Conservation (phyloP, 2,113 vertebrate genomes). For the Oryzias melastigma region DNA sequence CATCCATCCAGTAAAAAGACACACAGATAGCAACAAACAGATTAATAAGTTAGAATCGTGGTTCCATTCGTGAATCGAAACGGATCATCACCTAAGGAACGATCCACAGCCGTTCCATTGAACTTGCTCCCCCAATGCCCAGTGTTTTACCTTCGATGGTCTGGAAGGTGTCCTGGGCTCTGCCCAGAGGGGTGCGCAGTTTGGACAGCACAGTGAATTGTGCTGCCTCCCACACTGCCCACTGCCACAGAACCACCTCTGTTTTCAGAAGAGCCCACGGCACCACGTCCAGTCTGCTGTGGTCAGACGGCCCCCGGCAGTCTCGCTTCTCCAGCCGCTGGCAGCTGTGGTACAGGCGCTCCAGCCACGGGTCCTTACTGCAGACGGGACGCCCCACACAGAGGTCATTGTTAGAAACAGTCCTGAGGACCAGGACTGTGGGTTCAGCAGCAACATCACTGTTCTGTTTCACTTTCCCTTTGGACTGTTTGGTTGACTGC, state of each 20-base stretch:
- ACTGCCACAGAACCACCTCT: constrained; percentile 97
- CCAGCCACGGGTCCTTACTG: constrained; percentile 98
- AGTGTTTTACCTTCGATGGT: constrained; percentile 91
- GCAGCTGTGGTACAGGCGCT: constrained; percentile 95
- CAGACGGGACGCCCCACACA: background rate
- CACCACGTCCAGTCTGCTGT: constrained; percentile 73
- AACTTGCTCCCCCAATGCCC: background rate
- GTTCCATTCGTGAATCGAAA: no score
- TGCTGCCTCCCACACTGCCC: constrained; percentile 98
- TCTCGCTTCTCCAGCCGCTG: constrained; percentile 92
- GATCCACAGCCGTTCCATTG: background rate
- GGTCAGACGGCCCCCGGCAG: constrained; percentile 42
- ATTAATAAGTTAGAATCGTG: no score
- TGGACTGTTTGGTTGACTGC: no score
- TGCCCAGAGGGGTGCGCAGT: constrained; percentile 90
- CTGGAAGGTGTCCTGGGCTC: constrained; percentile 98
- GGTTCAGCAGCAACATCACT: background rate
- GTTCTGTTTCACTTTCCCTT: background rate
- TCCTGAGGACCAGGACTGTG: background rate
- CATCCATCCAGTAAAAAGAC: no score
- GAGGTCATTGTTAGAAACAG: background rate
- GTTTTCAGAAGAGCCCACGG: constrained; percentile 88
- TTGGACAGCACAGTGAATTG: constrained; percentile 98
- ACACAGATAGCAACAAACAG: no score
- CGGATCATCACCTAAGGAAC: no score